Evolutionary conservation across 2,888 invertebrate species (phyloP), one percentile per base, ranked within the genome.

Genomic region (Euclidia mi): DNA sequence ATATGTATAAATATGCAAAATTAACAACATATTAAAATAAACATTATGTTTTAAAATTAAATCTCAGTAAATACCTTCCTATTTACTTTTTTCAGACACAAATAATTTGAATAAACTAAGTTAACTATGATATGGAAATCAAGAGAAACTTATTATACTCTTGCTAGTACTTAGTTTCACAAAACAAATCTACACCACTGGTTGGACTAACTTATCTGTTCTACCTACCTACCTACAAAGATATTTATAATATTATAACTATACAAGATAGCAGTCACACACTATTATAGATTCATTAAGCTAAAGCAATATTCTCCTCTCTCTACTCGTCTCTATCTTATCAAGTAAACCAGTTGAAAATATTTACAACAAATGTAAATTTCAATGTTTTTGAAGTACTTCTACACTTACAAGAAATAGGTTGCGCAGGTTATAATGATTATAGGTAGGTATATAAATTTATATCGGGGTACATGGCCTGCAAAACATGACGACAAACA

Each of bases 221-320:
- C 11, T 28, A 42, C 42, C 41, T 42, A 42, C 42, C 41, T 42
- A 49, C 49, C 34, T 35, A 35, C 41, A 48, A 38, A 29, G 32
- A 40, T 32, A 14, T 12, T 12, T 32, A 40, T 2, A n/a, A 32
- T 12, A 10, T 41, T 28, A 20, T 25, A 28, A 3, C 11, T 41
- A n/a, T n/a, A 12, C 25, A 7, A 20, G 41, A 14, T 25, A 25
- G 20, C 20, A 35, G 12, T 10, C 14, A 15, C 9, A 6, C 12
- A 25, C 34, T n/a, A 4, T 3, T 11, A 29, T 29, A 29, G 2
- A 29, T 32, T 11, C 10, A 11, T 3, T 32, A 11, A 11, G 32
- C 32, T 10, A 32, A 32, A 32, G 7, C 20, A 25, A 25, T 7
- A 1, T 25, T 25, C 20, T 25, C n/a, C n/a, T n/a, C n/a, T n/a